Evolutionary conservation across 1,140 invertebrate genomes (phyloP).

Genomic region (Harpegnathos saltator): DNA sequence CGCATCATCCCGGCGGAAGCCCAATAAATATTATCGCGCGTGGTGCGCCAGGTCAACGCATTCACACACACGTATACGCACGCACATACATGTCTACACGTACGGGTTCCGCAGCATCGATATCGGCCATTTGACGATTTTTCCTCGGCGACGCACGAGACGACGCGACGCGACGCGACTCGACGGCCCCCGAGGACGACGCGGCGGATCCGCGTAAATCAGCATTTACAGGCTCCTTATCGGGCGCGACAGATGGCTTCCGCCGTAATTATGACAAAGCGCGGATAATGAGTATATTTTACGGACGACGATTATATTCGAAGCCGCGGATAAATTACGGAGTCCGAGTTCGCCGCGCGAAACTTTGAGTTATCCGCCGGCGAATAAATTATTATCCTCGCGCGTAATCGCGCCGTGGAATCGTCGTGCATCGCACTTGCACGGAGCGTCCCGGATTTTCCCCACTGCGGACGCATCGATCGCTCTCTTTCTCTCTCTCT

Average conservation of each 20-base stretch:
- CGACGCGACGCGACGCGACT: no score
- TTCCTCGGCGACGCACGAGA: not conserved
- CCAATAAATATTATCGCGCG: slow-evolving; percentile 63
- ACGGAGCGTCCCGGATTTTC: not conserved
- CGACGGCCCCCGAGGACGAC: not conserved
- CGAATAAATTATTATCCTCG: slow-evolving; percentile 42
- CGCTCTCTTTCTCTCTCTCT: slow-evolving; percentile 26
- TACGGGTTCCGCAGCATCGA: not conserved
- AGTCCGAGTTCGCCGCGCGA: slow-evolving; percentile 1
- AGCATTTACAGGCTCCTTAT: slow-evolving; percentile 32
- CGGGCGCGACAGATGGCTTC: slow-evolving; percentile 36
- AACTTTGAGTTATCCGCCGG: slow-evolving; percentile 37
- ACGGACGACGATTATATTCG: slow-evolving; percentile 47
- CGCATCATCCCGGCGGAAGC: slow-evolving; percentile 45
- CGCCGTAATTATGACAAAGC: slow-evolving; percentile 54
- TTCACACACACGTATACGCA: no score
- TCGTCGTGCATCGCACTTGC: not conserved
- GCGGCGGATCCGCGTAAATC: slow-evolving; percentile 42
- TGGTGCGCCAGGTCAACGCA: no score
- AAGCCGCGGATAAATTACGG: slow-evolving; percentile 44
- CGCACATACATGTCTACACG: no score
- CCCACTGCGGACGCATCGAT: not conserved
- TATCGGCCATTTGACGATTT: slow-evolving; percentile 17
- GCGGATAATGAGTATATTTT: slow-evolving; percentile 56
- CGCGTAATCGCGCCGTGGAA: not conserved